A percentile compares a stretch with the other conserved stretches of the same genome.
These are phyloP conservation scores for Calliphora vicina DNA, from an alignment of 1,140 invertebrate genomes.

Conservation along the genomic window DNA sequence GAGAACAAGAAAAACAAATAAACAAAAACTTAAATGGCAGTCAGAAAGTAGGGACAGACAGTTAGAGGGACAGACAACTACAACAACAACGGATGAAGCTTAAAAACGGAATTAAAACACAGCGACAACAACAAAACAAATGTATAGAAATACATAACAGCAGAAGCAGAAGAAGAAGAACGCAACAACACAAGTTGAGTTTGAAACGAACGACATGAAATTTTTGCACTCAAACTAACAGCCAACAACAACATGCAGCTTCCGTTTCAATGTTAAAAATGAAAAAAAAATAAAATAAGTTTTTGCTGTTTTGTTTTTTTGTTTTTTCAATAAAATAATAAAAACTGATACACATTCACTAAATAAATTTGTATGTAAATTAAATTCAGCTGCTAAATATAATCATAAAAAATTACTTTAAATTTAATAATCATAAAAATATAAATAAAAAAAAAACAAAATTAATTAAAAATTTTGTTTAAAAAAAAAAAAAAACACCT, in stretches of 20 bases:
- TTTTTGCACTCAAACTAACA: neutral
- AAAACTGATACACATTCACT: neutral
- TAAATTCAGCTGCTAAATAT: neutral
- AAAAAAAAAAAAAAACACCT: neutral
- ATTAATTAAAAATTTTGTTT: neutral
- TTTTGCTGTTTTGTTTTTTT: no score
- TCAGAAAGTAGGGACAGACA: no score
- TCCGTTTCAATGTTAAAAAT: slow-evolving; percentile 2
- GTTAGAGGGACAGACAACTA: neutral
- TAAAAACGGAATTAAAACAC: neutral
- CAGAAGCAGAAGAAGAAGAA: neutral
- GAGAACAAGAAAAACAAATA: no score
- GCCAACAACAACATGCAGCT: slow-evolving; percentile 1
- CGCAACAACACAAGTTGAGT: neutral
- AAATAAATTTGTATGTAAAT: neutral
- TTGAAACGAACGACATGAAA: no score
- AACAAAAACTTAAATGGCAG: no score
- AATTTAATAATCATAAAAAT: neutral
- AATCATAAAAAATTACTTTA: neutral
- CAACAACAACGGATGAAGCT: neutral
- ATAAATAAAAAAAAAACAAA: neutral
- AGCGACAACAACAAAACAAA: neutral
- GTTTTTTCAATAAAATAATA: no score
- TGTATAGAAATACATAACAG: neutral
- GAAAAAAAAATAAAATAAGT: neutral